A percentile compares a stretch with the other conserved stretches of the same genome.
These are phyloP conservation scores for Mesocentrotus franciscanus DNA, from an alignment of 53 echinoderm and acorn worm species.

Conservation along the genomic window DNA sequence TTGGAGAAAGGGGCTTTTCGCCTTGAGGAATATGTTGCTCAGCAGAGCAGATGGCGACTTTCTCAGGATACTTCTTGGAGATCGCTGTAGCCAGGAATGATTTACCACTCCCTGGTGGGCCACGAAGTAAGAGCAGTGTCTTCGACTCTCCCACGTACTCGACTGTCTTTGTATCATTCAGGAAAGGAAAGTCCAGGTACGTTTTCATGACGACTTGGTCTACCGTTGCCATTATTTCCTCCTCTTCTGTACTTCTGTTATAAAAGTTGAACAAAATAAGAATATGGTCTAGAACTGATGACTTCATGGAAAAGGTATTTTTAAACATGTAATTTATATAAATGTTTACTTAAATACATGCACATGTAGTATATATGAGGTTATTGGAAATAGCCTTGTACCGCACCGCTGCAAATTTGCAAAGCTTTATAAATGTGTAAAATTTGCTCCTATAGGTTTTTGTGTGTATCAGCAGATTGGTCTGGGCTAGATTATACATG, in stretches of 20 bases:
- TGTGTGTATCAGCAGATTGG: no score
- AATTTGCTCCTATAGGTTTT: no score
- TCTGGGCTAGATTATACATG: no score
- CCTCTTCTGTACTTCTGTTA: not conserved
- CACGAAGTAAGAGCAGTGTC: constrained; percentile 75
- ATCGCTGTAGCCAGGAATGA: constrained; percentile 66
- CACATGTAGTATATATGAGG: no score
- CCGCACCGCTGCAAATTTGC: no score
- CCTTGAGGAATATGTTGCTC: constrained; percentile 42
- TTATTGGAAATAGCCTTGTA: no score
- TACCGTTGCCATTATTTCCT: not conserved
- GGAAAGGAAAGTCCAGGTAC: constrained; percentile 72
- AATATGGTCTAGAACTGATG: no score
- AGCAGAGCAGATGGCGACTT: constrained; percentile 59
- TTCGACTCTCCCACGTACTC: constrained; percentile 68
- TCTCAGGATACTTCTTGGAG: constrained; percentile 55
- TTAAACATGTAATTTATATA: no score
- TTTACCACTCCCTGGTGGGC: constrained; percentile 65
- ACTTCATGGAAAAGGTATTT: not conserved
- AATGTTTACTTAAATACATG: no score
- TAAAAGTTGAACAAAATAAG: no score
- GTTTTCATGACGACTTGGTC: not conserved
- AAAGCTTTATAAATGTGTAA: no score
- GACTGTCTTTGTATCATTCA: constrained; percentile 69
- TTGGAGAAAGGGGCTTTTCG: constrained; percentile 42